A percentile compares a stretch with the other conserved stretches of the same genome.
Conservation (phyloP, 2,797 vertebrate species). For the Hipposideros larvatus region DNA sequence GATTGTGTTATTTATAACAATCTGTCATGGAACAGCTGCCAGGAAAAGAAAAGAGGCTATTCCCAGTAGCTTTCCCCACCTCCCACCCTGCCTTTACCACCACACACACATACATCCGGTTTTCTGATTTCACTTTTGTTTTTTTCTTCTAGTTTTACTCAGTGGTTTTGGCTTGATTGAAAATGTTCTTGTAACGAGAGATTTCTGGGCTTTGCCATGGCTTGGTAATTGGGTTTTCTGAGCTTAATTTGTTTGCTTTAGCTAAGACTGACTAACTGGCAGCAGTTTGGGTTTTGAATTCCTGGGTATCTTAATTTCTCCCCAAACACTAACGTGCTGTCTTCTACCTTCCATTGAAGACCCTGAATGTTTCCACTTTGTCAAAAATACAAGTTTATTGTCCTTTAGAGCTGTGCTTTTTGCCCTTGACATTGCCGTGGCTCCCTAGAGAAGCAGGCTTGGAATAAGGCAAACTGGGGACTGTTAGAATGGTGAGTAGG, state of each 20-base stretch:
- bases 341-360: constrained; percentile 57
- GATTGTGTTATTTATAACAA: constrained; percentile 75
- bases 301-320: constrained; percentile 59
- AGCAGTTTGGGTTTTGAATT: constrained; percentile 73
- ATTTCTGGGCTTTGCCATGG: constrained; percentile 68
- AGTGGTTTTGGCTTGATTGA: constrained; percentile 74
- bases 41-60: constrained; percentile 65
- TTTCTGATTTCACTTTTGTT: constrained; percentile 59
- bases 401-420: constrained; percentile 35
- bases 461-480: neutral
- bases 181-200: constrained; percentile 74
- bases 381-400: constrained; percentile 43
- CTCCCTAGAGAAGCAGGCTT: neutral
- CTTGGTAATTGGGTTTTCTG: constrained; percentile 66
- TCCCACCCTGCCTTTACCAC: neutral
- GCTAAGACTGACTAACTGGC: constrained; percentile 63
- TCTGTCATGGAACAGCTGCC: constrained; percentile 75
- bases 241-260: constrained; percentile 78
- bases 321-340: constrained; percentile 34
- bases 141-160: constrained; percentile 61
- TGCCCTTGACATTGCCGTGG: neutral
- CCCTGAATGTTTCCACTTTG: constrained; percentile 3
- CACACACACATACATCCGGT: constrained; percentile 57
- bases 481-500: neutral
- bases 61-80: constrained; percentile 59